phyloP scores from a whole-genome alignment of 2,113 vertebrate species.

The Neodontobutis hainanensis region DNA sequence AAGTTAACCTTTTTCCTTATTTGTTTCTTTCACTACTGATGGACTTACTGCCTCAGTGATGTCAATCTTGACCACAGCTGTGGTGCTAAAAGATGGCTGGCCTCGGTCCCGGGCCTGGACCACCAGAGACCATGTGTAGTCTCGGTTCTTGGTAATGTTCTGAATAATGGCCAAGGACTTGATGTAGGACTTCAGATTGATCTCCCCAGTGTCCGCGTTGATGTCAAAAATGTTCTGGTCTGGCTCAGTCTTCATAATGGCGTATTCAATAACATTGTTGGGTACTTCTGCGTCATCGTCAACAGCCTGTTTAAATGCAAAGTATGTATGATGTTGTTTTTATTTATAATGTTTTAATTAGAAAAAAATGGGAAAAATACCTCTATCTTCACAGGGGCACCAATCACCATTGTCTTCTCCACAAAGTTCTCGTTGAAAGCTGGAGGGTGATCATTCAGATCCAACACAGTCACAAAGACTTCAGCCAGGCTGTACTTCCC shows the following conservation, averaged over 20 bases:
- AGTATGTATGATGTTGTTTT: neutral
- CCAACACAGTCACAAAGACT: conserved; percentile 90
- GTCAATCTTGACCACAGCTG: conserved; percentile 92
- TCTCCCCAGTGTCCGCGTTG: conserved; percentile 88
- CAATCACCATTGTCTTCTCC: conserved; percentile 93
- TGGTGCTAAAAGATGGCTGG: conserved; percentile 94
- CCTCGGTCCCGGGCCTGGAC: conserved; percentile 94
- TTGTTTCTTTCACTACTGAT: neutral
- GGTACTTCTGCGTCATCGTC: conserved; percentile 95
- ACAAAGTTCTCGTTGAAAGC: conserved; percentile 91
- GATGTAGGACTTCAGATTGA: conserved; percentile 93
- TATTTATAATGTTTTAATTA: neutral
- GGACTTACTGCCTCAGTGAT: conserved; percentile 92
- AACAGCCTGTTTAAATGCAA: conserved; percentile 79
- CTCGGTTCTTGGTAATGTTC: conserved; percentile 88
- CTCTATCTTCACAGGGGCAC: conserved; percentile 91
- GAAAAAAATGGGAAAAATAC: conserved; percentile 55
- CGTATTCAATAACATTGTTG: conserved; percentile 96
- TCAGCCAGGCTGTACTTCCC: conserved; percentile 93
- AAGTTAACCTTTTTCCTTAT: too few species aligned
- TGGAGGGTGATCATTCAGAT: conserved; percentile 93
- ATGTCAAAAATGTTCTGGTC: conserved; percentile 94
- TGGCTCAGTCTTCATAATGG: conserved; percentile 94
- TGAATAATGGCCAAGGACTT: conserved; percentile 91
- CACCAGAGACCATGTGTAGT: conserved; percentile 92